phyloP scores from a whole-genome alignment of 2,113 vertebrate genomes.

The Oreamnos americanus region DNA sequence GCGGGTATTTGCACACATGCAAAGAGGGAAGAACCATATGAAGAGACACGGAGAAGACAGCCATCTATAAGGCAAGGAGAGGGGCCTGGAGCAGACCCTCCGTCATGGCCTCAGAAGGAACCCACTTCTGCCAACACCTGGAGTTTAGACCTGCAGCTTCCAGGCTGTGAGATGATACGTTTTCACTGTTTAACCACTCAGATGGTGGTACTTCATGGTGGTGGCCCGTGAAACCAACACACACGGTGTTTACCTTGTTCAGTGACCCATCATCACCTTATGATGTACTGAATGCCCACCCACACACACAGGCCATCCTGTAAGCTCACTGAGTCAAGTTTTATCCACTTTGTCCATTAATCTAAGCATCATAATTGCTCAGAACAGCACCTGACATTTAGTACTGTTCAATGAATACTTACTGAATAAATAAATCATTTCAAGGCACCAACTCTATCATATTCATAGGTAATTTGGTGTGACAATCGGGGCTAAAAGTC shows the following conservation, averaged over 20 bases:
- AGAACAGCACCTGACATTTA: background rate
- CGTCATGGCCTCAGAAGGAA: rapidly evolving
- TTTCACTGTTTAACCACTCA: background rate
- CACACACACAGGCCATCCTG: rapidly evolving
- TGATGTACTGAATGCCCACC: too few species aligned
- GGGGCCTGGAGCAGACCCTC: background rate
- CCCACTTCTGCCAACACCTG: rapidly evolving
- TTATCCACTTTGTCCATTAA: too few species aligned
- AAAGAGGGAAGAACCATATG: rapidly evolving
- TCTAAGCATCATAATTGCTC: background rate
- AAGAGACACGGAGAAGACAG: background rate
- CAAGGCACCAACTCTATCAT: background rate
- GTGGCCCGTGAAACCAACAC: background rate
- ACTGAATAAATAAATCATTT: background rate
- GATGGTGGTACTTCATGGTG: too few species aligned
- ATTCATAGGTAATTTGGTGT: background rate
- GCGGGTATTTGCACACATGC: background rate
- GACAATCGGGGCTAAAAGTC: background rate
- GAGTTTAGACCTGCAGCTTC: background rate
- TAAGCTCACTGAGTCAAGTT: background rate
- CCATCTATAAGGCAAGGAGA: too few species aligned
- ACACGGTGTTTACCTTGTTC: rapidly evolving
- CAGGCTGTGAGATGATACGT: background rate
- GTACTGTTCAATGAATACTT: background rate
- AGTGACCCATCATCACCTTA: background rate